Base-by-base conservation (phyloP, 2,888 invertebrate genomes). In the Liposcelis brunnea region DNA sequence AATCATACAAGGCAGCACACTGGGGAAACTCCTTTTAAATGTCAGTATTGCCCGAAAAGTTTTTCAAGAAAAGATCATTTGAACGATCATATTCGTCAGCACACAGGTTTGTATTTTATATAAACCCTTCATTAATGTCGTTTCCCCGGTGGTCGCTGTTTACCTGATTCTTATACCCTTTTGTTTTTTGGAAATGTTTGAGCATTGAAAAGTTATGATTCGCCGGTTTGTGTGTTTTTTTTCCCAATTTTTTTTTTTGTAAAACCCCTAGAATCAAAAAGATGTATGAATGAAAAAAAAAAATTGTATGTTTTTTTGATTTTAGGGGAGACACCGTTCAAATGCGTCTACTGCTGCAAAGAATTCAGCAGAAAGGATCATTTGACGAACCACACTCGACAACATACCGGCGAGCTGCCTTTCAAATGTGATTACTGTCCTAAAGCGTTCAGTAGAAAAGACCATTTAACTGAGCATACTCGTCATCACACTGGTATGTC, bases 361-460 rank as follows among this genome's bases (percentile, higher is more conserved):
- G 85, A 84, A 65, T 86, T 84, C 64, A 85, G 85, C 53, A 75
- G 86, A 56, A 85, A 85, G 67, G 86, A 86, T 66, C 86, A 86
- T 67, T 73, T 86, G 62, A 78, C 80, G 56, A 85, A 85, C 66
- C 86, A 86, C 66, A 80, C 85, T 78, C 72, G 85, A 55, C 83
- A 83, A 50, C 86, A 86, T 63, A 85, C 84, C 52, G 84, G 85
- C 60, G 86, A 86, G 64, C 84, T 85, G 48, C 85, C 86, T 49
- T 83, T 81, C 66, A 74, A 82, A 58, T 87, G 86, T 64, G 83
- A 84, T 62, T 79, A 83, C 59, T 86, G 86, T 66, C 82, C 84
- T 63, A 59, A 65, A 61, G 58, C 53, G 36, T 55, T 57, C 50
- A 57, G 55, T 14, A 49, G 57, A 35, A 56, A 55, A 48, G 56